Evolutionary conservation across 2,888 invertebrate species (phyloP), one percentile per base, ranked within the genome.

Genomic region (Arctia plantaginis): DNA sequence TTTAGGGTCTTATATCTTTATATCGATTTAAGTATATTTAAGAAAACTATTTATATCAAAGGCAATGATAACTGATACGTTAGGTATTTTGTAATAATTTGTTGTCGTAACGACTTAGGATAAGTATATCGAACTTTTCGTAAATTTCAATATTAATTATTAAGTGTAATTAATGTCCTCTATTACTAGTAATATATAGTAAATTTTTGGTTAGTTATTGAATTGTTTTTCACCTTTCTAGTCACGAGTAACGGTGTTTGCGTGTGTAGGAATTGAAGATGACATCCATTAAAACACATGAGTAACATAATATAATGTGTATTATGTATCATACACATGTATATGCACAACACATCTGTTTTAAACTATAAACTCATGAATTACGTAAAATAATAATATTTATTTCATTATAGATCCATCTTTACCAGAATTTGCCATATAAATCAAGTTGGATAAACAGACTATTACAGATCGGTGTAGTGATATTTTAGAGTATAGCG

Each of bases 221-320:
- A 82, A 86, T 91, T 93, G 72, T 82, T 90, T 94, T 94, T 90
- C 87, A 93, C 90, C 87, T 93, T 95, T 95, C 92, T 93, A 89
- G 95, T 94, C 95, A 93, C 87, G 90, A 95, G 95, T 95, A 95
- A 93, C 93, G 93, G 90, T 87, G 86, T 84, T 88, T 83, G 89
- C 82, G 66, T 88, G 76, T 87, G 86, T 88, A 87, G 86, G 87
- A 88, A 88, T 89, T 90, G 88, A 85, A 88, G 86, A 67, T 71
- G 27, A 44, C n/a, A 12, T 62, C 18, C 30, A 47, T 47, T 33
- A 30, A 27, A 67, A 47, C 1, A 44, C 12, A 47, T 47, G 47
- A 30, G 6, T 30, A 67, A 47, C 18, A 33, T 44, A 8, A 8
- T 39, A 39, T 55, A 12, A 67, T 55, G 55, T 27, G 8, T 3